phyloP scores from a whole-genome alignment of 2,113 vertebrate genomes.

The Perccottus glenii region DNA sequence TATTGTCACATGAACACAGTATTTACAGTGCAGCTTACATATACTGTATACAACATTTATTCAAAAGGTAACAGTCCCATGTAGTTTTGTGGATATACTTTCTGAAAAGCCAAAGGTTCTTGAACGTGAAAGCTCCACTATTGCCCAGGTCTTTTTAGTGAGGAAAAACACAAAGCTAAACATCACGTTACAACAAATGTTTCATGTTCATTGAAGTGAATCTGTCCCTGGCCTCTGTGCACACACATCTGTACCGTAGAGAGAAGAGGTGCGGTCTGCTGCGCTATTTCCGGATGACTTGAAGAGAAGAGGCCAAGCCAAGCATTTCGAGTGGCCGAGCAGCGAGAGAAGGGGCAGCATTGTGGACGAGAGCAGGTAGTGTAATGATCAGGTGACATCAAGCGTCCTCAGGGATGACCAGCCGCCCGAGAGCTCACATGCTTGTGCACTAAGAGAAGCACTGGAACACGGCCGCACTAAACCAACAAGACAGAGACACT shows the following conservation, averaged over 20 bases:
- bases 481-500: slow-evolving; percentile 64
- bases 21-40: too few species aligned
- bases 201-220: slow-evolving; percentile 22
- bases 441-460: slow-evolving; percentile 53
- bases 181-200: too few species aligned
- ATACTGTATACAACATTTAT: too few species aligned
- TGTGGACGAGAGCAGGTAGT: slow-evolving; percentile 68
- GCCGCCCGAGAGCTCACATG: slow-evolving; percentile 50
- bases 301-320: slow-evolving; percentile 71
- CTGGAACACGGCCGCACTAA: slow-evolving; percentile 63
- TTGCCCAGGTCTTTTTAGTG: too few species aligned
- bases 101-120: too few species aligned
- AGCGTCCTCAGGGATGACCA: slow-evolving; percentile 67
- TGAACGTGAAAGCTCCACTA: too few species aligned
- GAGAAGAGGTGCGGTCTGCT: slow-evolving; percentile 45
- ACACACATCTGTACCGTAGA: slow-evolving; percentile 44
- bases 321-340: slow-evolving; percentile 74
- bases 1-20: too few species aligned
- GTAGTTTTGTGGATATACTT: too few species aligned
- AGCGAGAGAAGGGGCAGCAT: slow-evolving; percentile 59
- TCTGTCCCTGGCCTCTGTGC: slow-evolving; percentile 50
- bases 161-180: too few species aligned
- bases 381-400: slow-evolving; percentile 74
- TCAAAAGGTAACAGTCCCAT: too few species aligned
- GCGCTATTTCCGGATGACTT: slow-evolving; percentile 64